Base-by-base conservation (phyloP, 1,140 invertebrate species). In the Drosophila insularis region DNA sequence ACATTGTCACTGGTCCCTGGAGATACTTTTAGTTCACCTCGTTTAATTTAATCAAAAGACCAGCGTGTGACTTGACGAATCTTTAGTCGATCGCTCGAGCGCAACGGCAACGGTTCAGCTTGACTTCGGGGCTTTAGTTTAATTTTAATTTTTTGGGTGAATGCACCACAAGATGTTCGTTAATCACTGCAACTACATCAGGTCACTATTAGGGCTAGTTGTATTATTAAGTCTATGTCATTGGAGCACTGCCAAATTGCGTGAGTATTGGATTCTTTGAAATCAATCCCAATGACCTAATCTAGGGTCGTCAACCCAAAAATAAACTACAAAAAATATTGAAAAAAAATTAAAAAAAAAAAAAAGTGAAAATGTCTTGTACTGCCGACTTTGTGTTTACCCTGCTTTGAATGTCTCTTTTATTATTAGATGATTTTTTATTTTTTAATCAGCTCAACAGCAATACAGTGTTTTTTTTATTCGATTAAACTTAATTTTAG, bases 41-140 rank as follows among this genome's bases (percentile, higher is more conserved):
- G 73, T 68, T 89, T 87, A 87, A 87, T 89, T 87, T 68, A 89
- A 89, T 87, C 79, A 87, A 87, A 87, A 87, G 63, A 66, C 35
- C 62, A 56, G 55, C 61, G 39, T 35, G 27, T 50, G 56, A 66
- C 55, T 74, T 55, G 59, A 63, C 63, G 72, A 71, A 82, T 82
- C 75, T 78, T 82, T 80, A 87, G 82, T 87, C 69, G 72, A 82
- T 80, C 79, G 70, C 58, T 74, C 55, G 58, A 70, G 63, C 72
- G 71, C 79, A 71, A 59, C 79, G 68, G 43, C 79, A 71, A 67
- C 82, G 67, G 79, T 87, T 87, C 63, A 76, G 32, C 58, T 39
- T 21, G 2, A 60, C n/a, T 40, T 50, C 43, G 43, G 31, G 55
- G 19, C 55, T 31, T 58, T 63, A 32, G 40, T 37, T 71, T 65